A percentile compares a stretch with the other conserved stretches of the same genome.
Evolutionary conservation across 2,888 invertebrate species (phyloP).

Genomic region (Coelinius sp.): DNA sequence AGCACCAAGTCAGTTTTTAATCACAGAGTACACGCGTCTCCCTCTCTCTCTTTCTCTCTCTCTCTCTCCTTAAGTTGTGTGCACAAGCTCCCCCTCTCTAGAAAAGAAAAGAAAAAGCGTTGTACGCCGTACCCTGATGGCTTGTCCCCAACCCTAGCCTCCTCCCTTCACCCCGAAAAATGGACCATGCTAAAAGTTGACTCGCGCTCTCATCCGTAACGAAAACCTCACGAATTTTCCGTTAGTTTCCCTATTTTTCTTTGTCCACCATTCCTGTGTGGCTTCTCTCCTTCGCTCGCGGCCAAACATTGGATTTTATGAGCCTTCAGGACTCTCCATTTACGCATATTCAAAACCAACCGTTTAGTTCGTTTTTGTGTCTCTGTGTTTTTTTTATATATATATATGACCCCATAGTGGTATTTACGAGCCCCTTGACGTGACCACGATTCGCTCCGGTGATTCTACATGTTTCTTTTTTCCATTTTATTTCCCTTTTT

Average conservation of each 20-base stretch:
- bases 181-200: slow-evolving; percentile 47
- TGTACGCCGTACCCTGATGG: slow-evolving; percentile 32
- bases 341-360: slow-evolving; percentile 7
- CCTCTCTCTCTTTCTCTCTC: no score
- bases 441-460: slow-evolving; percentile 28
- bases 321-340: slow-evolving; percentile 5
- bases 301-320: slow-evolving; percentile 3
- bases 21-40: slow-evolving; percentile 58
- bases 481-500: slow-evolving; percentile 20
- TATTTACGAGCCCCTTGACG: slow-evolving; percentile 24
- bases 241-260: slow-evolving; percentile 34
- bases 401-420: slow-evolving; percentile 8
- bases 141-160: slow-evolving; percentile 40
- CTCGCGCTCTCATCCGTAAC: slow-evolving; percentile 41
- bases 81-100: neutral
- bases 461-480: slow-evolving; percentile 25
- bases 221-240: slow-evolving; percentile 36
- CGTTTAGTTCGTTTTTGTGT: slow-evolving; percentile 15
- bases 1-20: slow-evolving; percentile 58
- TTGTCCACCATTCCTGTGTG: slow-evolving; percentile 26
- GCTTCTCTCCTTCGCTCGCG: neutral
- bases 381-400: neutral
- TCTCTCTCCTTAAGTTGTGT: neutral
- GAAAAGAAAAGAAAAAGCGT: neutral
- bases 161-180: slow-evolving; percentile 45